phyloP scores from a whole-genome alignment of 2,113 vertebrate species.

The Dipodomys stephensi region DNA sequence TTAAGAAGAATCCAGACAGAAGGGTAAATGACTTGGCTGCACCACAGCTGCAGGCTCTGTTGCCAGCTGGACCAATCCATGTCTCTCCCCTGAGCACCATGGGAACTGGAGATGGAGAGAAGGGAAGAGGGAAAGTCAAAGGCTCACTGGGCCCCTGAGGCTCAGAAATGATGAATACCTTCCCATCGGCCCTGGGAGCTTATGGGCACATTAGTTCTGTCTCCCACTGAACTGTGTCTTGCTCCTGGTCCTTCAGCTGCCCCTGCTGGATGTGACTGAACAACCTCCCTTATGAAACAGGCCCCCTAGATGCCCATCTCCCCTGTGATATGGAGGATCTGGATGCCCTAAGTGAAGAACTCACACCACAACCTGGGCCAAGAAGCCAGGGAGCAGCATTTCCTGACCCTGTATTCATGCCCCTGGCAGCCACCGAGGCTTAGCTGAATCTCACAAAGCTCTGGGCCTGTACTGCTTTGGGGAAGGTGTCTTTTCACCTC shows the following conservation, averaged over 20 bases:
- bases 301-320: not conserved
- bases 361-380: not conserved
- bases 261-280: not conserved
- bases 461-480: accelerated
- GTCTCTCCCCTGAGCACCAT: not conserved
- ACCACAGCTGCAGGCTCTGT: not conserved
- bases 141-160: not conserved
- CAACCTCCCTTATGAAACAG: not conserved
- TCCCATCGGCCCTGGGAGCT: not conserved
- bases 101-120: not conserved
- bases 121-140: too few species aligned
- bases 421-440: accelerated
- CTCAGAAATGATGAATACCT: not conserved
- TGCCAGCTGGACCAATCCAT: too few species aligned
- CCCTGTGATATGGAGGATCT: not conserved
- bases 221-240: not conserved
- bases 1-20: not conserved
- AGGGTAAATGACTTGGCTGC: not conserved
- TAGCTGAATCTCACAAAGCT: not conserved
- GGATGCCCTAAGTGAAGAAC: not conserved
- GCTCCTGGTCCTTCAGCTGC: not conserved
- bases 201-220: not conserved
- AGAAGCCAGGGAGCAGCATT: not conserved
- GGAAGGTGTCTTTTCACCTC: not conserved
- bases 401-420: accelerated